Evolutionary conservation across 2,888 invertebrate genomes (phyloP).

Genomic region (Epirrhoe alternata): DNA sequence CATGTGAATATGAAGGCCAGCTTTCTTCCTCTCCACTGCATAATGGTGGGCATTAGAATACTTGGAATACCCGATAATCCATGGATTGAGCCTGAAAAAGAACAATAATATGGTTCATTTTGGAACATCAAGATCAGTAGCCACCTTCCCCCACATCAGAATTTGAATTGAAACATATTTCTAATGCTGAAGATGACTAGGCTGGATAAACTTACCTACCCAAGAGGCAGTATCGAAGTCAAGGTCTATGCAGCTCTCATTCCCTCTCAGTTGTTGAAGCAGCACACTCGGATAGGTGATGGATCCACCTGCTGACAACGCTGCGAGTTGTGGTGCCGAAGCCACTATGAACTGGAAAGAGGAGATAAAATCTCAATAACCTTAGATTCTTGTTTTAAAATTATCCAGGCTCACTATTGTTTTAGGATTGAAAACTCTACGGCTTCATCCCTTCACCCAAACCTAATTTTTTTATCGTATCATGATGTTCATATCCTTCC

Average conservation of each 20-base stretch:
- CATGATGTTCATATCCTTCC: no score
- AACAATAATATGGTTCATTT: not conserved
- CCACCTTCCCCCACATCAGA: no score
- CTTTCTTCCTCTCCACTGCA: conserved; percentile 43
- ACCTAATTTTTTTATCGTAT: no score
- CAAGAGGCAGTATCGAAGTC: conserved; percentile 43
- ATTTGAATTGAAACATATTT: no score
- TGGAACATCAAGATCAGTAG: no score
- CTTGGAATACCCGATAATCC: conserved; percentile 41
- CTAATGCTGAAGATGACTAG: no score
- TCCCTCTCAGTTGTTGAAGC: conserved; percentile 35
- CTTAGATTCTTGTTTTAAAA: no score
- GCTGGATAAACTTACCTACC: conserved; percentile 36
- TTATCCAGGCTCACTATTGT: no score
- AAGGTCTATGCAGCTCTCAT: conserved; percentile 36
- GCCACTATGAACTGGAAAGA: conserved; percentile 33
- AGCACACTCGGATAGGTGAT: conserved; percentile 36
- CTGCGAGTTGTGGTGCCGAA: conserved; percentile 31
- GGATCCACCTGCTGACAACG: conserved; percentile 37
- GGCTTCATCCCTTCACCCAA: no score
- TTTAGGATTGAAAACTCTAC: no score
- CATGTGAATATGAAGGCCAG: conserved; percentile 38
- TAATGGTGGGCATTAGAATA: conserved; percentile 37
- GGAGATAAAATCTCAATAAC: no score
- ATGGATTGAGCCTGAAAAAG: conserved; percentile 39